A percentile compares a stretch with the other conserved stretches of the same genome.
Conservation (phyloP, 2,888 invertebrate genomes). For the Callimorpha dominula region DNA sequence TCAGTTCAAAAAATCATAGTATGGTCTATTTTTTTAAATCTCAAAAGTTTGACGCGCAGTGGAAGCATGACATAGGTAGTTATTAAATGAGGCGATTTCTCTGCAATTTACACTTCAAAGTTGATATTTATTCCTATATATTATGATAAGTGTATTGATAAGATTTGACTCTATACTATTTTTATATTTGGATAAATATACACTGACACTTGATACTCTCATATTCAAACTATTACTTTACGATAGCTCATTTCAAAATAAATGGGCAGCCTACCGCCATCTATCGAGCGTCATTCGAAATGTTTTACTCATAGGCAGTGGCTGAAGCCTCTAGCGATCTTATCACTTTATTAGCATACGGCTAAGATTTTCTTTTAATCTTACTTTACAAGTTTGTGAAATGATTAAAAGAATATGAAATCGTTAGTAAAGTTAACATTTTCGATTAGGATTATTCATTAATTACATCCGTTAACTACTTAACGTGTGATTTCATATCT, state of each 20-base stretch:
- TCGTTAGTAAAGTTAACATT: too few species aligned
- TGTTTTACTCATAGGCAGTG: neutral
- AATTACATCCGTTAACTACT: too few species aligned
- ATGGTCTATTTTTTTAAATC: neutral
- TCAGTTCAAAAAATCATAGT: neutral
- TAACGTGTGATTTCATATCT: too few species aligned
- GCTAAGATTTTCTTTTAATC: too few species aligned
- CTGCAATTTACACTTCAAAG: neutral
- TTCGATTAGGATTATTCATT: too few species aligned
- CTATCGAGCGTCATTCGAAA: neutral
- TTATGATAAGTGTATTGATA: neutral
- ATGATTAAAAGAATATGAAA: too few species aligned
- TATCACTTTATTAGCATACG: neutral
- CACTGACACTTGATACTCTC: neutral
- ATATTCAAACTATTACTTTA: neutral
- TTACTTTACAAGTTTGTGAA: too few species aligned
- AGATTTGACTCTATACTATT: neutral
- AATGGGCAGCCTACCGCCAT: conserved; percentile 4
- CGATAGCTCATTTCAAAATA: neutral
- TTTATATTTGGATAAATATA: neutral
- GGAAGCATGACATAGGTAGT: neutral
- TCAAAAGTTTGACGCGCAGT: neutral
- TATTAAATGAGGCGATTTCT: neutral
- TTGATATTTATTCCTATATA: neutral
- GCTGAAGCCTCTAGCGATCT: neutral